Conservation (phyloP, 2,888 invertebrate species). For the Lithophane leautieri region DNA sequence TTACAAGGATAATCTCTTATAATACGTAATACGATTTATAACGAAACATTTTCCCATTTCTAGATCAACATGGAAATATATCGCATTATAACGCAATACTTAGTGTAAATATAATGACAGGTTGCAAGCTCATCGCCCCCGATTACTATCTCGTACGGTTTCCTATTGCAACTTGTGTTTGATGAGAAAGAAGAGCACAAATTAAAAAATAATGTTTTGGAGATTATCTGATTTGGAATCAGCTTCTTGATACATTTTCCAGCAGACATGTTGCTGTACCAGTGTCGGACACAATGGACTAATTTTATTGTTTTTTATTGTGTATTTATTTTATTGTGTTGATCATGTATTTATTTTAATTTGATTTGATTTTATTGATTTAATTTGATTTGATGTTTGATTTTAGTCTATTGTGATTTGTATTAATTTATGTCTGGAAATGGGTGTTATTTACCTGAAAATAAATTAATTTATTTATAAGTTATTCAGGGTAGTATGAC, state of each 20-base stretch:
- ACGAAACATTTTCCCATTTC: constrained; percentile 29
- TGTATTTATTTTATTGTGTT: no score
- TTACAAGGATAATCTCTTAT: background rate
- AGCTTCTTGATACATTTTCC: no score
- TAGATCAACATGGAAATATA: constrained; percentile 34
- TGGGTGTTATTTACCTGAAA: no score
- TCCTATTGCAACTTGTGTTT: constrained; percentile 39
- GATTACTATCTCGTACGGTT: constrained; percentile 33
- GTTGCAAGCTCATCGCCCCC: constrained; percentile 40
- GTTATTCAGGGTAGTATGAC: background rate
- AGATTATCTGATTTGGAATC: background rate
- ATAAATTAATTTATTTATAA: background rate
- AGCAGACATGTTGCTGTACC: no score
- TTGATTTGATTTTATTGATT: no score
- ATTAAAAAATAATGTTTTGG: background rate
- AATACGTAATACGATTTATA: constrained; percentile 18
- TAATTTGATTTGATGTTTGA: no score
- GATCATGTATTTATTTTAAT: no score
- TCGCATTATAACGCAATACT: constrained; percentile 44
- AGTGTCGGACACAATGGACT: no score
- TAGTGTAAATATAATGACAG: constrained; percentile 42
- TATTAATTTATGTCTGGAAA: no score
- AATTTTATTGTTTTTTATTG: no score
- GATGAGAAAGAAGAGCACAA: background rate
- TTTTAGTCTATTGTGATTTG: no score